A percentile compares a stretch with the other conserved stretches of the same genome.
Conservation (phyloP, 2,113 vertebrate genomes). For the Ptychochromis oligacanthus region DNA sequence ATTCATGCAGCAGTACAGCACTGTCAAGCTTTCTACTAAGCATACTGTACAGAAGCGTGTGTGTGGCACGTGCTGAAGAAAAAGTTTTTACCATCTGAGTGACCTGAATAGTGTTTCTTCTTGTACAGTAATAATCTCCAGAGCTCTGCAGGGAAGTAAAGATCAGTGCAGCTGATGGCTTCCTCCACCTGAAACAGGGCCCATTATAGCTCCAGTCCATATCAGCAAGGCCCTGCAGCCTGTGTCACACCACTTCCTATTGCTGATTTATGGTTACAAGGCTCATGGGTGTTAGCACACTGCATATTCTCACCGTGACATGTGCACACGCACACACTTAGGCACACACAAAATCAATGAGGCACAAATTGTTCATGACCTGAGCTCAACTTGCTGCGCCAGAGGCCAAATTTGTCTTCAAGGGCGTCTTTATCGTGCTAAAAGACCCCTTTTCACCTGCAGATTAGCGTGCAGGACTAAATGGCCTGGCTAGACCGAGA, state of each 20-base stretch:
- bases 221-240: slow-evolving; percentile 71
- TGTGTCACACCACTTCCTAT: slow-evolving; percentile 81
- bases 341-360: slow-evolving; percentile 46
- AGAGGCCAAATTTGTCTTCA: slow-evolving; percentile 68
- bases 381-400: slow-evolving; percentile 57
- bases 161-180: slow-evolving; percentile 86
- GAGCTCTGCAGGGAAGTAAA: slow-evolving; percentile 81
- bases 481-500: slow-evolving; percentile 55
- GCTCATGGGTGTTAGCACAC: slow-evolving; percentile 56
- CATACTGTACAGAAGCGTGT: slow-evolving; percentile 31
- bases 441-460: slow-evolving; percentile 64
- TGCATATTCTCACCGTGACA: slow-evolving; percentile 52
- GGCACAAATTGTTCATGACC: slow-evolving; percentile 70
- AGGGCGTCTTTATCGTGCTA: slow-evolving; percentile 70
- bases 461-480: slow-evolving; percentile 71
- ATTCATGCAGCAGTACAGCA: slow-evolving; percentile 58
- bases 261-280: slow-evolving; percentile 64
- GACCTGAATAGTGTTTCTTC: slow-evolving; percentile 63
- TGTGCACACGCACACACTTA: slow-evolving; percentile 21
- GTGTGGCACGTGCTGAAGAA: slow-evolving; percentile 30
- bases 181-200: slow-evolving; percentile 85
- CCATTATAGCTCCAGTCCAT: slow-evolving; percentile 68
- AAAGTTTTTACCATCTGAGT: slow-evolving; percentile 52
- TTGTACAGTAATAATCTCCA: slow-evolving; percentile 86
- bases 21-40: slow-evolving; percentile 47